Evolutionary conservation across 2,888 invertebrate genomes (phyloP), one percentile per base, ranked within the genome.

Genomic region (Dynastes hyllus): DNA sequence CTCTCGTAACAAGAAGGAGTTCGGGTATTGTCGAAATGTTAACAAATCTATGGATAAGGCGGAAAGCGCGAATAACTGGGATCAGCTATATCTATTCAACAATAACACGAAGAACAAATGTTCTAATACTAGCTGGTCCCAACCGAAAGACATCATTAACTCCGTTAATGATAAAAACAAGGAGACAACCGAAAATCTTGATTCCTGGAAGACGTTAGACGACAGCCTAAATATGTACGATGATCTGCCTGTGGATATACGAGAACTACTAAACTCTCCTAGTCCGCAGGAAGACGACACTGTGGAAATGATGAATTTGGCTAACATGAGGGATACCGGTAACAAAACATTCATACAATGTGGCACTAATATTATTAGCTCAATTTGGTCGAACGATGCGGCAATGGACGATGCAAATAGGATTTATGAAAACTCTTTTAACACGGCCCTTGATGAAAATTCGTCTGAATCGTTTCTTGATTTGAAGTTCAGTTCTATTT

Each of bases 231-330:
- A 91, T 82, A 91, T 92, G 83, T 92, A 92, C 83, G 91, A 92
- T 81, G 92, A 92, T 84, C 87, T 93, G 82, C 92, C 92, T n/a
- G 91, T 92, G 82, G 92, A 92, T 85, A 91, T 92, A 81, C 90
- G 91, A 79, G 91, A 92, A 83, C 86, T 92, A 78, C 88, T 92
- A 67, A 91, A 92, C 80, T 92, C 92, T 63, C 92, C 92, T 16
- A 90, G 90, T 79, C 91, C 92, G 80, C 89, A 85, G 67, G 85
- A 85, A 58, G 81, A 84, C 63, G 81, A 81, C 45, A 82, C 84
- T 55, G 86, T 86, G 65, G 85, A 86, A 76, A 85, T 85, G 81
- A 85, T 87, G 84, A 87, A 87, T 80, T 85, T 86, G 80, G 84
- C 85, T 50, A 86, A 87, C 79, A 85, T 85, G 83, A 82, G 85